Percentiles rank a stretch among this genome's conserved stretches.
These are phyloP conservation scores for Tetragonula clypearis DNA, from an alignment of 1,140 invertebrate species.

Conservation along the genomic window DNA sequence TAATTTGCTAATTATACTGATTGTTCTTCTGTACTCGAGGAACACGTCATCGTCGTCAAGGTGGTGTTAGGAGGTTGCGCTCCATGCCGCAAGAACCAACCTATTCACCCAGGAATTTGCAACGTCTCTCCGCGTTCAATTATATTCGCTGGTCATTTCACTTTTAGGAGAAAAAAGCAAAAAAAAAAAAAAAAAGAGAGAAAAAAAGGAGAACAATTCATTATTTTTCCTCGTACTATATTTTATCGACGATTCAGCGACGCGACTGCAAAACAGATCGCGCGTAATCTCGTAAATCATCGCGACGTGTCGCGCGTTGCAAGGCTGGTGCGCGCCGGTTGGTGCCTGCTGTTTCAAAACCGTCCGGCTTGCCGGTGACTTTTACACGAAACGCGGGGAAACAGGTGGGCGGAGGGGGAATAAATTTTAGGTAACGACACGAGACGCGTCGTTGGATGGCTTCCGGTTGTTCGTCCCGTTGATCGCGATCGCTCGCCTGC, in stretches of 20 bases:
- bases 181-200: no score
- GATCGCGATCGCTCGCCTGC: background rate
- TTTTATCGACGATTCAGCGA: background rate
- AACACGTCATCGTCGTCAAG: no score
- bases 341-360: background rate
- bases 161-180: background rate
- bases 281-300: slow-evolving; percentile 46
- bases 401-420: slow-evolving; percentile 1
- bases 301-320: slow-evolving; percentile 24
- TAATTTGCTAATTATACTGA: no score
- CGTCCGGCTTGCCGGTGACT: slow-evolving; percentile 10
- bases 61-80: no score
- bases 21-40: no score
- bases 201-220: background rate
- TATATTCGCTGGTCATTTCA: no score
- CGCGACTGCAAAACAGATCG: slow-evolving; percentile 15
- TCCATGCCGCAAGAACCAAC: no score
- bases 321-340: background rate
- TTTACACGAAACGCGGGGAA: background rate
- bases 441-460: slow-evolving; percentile 9
- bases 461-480: slow-evolving; percentile 3
- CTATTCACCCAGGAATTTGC: no score
- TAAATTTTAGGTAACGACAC: slow-evolving; percentile 30
- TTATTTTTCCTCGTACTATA: background rate
- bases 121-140: no score